A percentile compares a stretch with the other conserved stretches of the same genome.
These are phyloP conservation scores for Spinus pinus DNA, from an alignment of 2,797 vertebrate species.

Conservation along the genomic window DNA sequence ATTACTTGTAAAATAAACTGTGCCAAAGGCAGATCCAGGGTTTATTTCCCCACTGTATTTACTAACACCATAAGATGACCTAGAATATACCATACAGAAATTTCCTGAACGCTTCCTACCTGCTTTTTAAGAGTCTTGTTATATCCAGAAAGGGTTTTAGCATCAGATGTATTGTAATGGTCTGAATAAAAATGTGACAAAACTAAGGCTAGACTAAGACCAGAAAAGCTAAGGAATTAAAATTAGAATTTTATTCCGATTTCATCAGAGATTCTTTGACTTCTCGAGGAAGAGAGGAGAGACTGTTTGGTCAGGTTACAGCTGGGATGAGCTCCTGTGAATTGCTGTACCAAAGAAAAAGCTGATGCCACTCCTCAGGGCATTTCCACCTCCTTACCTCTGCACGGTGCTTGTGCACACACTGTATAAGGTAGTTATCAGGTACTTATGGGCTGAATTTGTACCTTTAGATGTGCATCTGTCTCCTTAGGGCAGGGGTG, in stretches of 20 bases:
- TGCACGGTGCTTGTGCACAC: accelerated
- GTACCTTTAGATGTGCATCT: not conserved
- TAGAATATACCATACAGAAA: not conserved
- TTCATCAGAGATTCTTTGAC: not conserved
- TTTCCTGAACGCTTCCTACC: not conserved
- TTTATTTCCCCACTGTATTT: not conserved
- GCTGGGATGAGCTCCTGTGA: not conserved
- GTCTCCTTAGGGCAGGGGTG: not conserved
- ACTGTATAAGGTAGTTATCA: not conserved
- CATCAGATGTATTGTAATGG: not conserved
- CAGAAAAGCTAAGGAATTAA: not conserved
- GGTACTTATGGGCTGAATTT: not conserved
- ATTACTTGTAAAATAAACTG: not conserved
- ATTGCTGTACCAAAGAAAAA: not conserved
- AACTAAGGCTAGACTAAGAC: not conserved
- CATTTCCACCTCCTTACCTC: not conserved
- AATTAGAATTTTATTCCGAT: not conserved
- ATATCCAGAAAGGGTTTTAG: not conserved
- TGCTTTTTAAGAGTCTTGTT: not conserved
- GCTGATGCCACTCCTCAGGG: not conserved
- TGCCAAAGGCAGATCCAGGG: not conserved
- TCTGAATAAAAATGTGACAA: not conserved
- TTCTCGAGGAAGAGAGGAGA: not conserved
- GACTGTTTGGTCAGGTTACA: not conserved
- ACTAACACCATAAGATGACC: not conserved